These are phyloP conservation scores for Edolisoma coerulescens DNA, from an alignment of 2,113 vertebrate species.

Conservation along the genomic window DNA sequence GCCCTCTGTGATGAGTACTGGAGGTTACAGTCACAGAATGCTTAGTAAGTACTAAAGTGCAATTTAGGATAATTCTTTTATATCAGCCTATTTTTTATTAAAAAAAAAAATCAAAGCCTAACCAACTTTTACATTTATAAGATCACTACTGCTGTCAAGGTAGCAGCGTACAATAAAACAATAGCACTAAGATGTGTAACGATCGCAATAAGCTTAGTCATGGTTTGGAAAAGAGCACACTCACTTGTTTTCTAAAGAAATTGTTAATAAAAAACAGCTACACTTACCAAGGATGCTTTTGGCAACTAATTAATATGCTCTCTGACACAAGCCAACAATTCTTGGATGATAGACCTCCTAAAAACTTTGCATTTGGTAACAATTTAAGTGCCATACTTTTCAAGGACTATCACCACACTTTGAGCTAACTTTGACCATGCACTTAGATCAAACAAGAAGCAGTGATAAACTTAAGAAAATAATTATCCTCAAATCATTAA, in stretches of 20 bases:
- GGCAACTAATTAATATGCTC: not conserved
- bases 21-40: not conserved
- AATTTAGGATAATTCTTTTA: not conserved
- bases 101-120: not conserved
- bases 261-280: not conserved
- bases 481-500: not conserved
- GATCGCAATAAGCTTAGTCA: not conserved
- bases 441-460: not conserved
- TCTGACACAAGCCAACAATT: not conserved
- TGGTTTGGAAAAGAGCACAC: not conserved
- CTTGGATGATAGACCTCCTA: not conserved
- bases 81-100: not conserved
- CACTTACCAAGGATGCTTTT: not conserved
- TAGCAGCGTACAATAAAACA: not conserved
- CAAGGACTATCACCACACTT: not conserved
- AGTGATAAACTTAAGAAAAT: not conserved
- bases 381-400: not conserved
- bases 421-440: not conserved
- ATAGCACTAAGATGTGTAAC: not conserved
- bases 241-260: not conserved
- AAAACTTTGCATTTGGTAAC: not conserved
- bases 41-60: not conserved
- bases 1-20: not conserved
- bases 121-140: not conserved
- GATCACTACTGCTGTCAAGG: not conserved